Conservation (phyloP, 2,797 vertebrate genomes). For the Anguilla obscura region DNA sequence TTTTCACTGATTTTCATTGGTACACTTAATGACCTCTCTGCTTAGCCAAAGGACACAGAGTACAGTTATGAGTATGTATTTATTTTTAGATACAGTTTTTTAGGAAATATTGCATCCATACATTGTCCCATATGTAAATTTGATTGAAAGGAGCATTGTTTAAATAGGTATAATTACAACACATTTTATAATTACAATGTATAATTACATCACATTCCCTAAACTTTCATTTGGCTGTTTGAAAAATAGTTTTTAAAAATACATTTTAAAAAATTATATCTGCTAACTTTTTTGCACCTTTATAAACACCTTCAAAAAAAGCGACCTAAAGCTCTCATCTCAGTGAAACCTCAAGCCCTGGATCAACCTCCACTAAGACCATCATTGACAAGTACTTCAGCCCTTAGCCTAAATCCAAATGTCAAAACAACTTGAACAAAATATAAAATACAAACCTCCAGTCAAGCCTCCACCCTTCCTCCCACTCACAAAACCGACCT, state of each 20-base stretch:
- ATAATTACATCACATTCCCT: too few species aligned
- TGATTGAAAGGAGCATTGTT: background rate
- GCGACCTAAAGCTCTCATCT: background rate
- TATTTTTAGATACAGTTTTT: too few species aligned
- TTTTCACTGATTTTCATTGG: background rate
- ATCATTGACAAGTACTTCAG: background rate
- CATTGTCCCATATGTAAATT: too few species aligned
- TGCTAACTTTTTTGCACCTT: background rate
- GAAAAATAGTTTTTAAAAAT: too few species aligned
- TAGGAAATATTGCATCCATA: too few species aligned
- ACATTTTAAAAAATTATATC: too few species aligned
- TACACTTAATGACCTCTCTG: background rate
- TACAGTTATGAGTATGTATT: too few species aligned
- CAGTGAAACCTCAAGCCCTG: background rate
- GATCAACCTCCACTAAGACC: background rate
- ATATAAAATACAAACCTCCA: constrained; percentile 36
- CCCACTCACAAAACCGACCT: background rate
- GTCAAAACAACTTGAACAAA: constrained; percentile 42
- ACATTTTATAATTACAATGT: too few species aligned
- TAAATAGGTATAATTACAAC: too few species aligned
- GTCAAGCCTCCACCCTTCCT: background rate
- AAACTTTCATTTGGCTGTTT: too few species aligned
- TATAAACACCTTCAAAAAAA: background rate
- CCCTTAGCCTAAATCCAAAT: constrained; percentile 32
- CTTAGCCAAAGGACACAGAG: too few species aligned